Evolutionary conservation across 2,797 vertebrate genomes (phyloP).

Genomic region (Leptoclinus maculatus): DNA sequence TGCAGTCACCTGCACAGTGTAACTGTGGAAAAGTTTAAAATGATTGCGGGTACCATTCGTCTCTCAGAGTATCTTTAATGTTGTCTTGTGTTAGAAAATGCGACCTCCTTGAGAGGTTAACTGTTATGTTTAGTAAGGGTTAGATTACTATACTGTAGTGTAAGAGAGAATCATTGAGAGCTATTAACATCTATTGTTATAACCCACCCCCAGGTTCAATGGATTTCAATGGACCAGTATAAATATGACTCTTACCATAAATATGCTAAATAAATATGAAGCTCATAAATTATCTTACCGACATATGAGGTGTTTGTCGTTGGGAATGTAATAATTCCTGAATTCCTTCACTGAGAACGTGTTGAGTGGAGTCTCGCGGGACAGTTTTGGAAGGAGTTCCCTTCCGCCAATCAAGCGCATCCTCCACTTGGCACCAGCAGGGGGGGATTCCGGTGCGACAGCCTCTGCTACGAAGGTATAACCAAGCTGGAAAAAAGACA

Average conservation of each 20-base stretch:
- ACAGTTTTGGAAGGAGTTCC: constrained; percentile 81
- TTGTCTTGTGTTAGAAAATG: not conserved
- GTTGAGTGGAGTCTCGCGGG: constrained; percentile 76
- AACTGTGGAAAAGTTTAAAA: constrained; percentile 73
- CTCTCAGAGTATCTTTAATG: not conserved
- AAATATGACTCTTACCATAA: not conserved
- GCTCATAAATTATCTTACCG: constrained; percentile 71
- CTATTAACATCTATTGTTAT: not conserved
- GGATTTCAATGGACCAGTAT: not conserved
- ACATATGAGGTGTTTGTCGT: constrained; percentile 87
- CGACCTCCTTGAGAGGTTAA: not conserved
- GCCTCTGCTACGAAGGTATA: constrained; percentile 93
- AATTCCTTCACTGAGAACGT: constrained; percentile 87
- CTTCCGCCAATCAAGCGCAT: constrained; percentile 87
- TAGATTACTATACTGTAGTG: too few relatives aligned
- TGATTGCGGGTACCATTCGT: not conserved
- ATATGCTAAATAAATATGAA: not conserved
- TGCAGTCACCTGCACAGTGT: constrained; percentile 78
- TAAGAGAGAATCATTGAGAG: not conserved
- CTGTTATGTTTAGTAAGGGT: not conserved
- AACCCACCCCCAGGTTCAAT: not conserved
- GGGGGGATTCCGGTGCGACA: constrained; percentile 65
- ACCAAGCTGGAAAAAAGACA: constrained; percentile 74
- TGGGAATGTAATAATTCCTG: constrained; percentile 90
- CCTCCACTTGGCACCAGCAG: constrained; percentile 84